Percentiles rank a stretch among this genome's conserved stretches.
Conservation (phyloP, 1,140 invertebrate genomes). For the Dolichoris vasculosae region DNA sequence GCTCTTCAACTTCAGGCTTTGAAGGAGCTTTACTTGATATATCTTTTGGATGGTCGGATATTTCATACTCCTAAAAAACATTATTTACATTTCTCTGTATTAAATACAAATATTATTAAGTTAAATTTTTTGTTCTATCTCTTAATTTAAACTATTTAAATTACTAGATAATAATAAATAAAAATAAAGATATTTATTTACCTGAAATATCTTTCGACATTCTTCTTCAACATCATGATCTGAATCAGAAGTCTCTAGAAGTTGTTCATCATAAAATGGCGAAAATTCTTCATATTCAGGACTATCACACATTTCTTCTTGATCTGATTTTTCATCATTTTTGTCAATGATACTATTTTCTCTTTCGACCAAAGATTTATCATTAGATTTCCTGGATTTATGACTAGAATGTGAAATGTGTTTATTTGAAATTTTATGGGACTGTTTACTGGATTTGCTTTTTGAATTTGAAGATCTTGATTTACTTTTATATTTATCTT, state of each 20-base stretch:
- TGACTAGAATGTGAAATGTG: slow-evolving; percentile 57
- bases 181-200: slow-evolving; percentile 58
- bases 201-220: slow-evolving; percentile 84
- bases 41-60: slow-evolving; percentile 64
- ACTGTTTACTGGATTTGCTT: slow-evolving; percentile 43
- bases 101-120: not conserved
- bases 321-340: slow-evolving; percentile 45
- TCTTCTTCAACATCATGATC: slow-evolving; percentile 81
- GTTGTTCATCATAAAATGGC: slow-evolving; percentile 59
- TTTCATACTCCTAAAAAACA: slow-evolving; percentile 67
- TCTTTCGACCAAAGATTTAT: slow-evolving; percentile 50
- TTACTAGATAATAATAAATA: not conserved
- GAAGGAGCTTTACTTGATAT: slow-evolving; percentile 53
- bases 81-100: slow-evolving; percentile 2
- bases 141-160: not conserved
- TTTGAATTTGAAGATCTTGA: slow-evolving; percentile 57
- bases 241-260: slow-evolving; percentile 69
- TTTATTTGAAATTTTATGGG: slow-evolving; percentile 47
- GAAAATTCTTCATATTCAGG: slow-evolving; percentile 55
- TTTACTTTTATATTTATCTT: slow-evolving; percentile 58
- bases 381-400: slow-evolving; percentile 59
- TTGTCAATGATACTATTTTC: slow-evolving; percentile 55
- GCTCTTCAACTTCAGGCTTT: slow-evolving; percentile 61
- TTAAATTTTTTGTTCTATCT: not conserved
- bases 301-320: slow-evolving; percentile 56